Base-by-base conservation (phyloP, 1,140 invertebrate genomes). In the Parasteatoda tepidariorum region DNA sequence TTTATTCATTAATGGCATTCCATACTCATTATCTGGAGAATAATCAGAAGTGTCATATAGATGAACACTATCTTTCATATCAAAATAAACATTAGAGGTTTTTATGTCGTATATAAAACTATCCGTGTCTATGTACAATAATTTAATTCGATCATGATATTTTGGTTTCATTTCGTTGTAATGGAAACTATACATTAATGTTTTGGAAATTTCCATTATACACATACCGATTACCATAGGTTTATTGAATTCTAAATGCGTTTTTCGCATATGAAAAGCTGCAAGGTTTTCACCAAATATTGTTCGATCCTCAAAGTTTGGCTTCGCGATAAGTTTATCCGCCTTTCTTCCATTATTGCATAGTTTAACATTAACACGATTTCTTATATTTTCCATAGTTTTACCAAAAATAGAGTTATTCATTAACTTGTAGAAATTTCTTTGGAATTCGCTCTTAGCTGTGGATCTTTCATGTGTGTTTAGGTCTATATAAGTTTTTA, bases 391-490 rank as follows among this genome's bases (percentile, higher is more conserved):
- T 85, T 90, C 88, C 85, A 90, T 88, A 4, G 88, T 90, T 86
- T 90, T 90, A 4, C 91, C 89, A 87, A 90, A 89, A n/a, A 89
- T 85, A 6, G 86, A 62, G 83, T 90, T 90, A 71, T 89, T 90
- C 86, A 89, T 87, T 5, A 90, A 82, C 86, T 91, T 91, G 74
- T 83, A 91, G 68, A 89, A 88, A 67, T 90, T 87, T 86, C 90
- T 89, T 85, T 89, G 87, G 85, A 90, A 90, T n/a, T 86, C 87
- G 70, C 87, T 88, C 48, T 67, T 88, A 13, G 90, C 88, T 38
- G 85, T 54, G 71, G 85, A 86, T 86, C 89, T 85, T 30, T 87
- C 66, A 4, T 87, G 22, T 7, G 22, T 79, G 28, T 79, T 79
- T 5, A 79, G 33, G 18, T 33, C 26, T 24, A 7, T 68, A 24